These are phyloP conservation scores for Remorina albescens DNA, from an alignment of 2,797 vertebrate genomes.

Conservation along the genomic window DNA sequence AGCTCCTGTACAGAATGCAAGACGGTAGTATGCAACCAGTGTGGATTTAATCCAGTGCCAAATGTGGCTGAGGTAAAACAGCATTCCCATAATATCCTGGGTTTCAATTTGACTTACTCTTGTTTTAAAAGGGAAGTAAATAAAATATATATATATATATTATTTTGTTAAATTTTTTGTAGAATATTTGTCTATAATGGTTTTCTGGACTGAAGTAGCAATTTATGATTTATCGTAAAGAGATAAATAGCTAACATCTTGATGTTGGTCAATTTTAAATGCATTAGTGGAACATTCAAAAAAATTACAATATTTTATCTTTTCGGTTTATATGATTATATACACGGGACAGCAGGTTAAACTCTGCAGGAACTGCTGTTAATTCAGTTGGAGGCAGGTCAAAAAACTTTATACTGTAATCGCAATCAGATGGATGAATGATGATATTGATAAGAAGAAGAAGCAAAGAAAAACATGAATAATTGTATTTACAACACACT, in stretches of 20 bases:
- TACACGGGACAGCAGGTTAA: background rate
- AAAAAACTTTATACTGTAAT: no score
- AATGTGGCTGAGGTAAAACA: slow-evolving; percentile 80
- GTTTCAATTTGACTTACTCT: background rate
- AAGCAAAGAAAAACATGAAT: no score
- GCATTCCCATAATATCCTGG: background rate
- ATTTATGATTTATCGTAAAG: background rate
- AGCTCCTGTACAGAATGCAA: slow-evolving; percentile 94
- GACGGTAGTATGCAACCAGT: slow-evolving; percentile 90
- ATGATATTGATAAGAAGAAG: no score
- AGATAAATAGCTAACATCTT: background rate
- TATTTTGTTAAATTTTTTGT: background rate
- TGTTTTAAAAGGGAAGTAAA: background rate
- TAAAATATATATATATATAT: no score
- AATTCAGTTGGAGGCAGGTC: no score
- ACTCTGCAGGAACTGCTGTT: no score
- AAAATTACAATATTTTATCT: background rate
- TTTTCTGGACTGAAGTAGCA: background rate
- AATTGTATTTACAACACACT: no score
- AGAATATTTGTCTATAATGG: background rate
- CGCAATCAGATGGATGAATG: no score
- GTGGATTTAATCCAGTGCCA: slow-evolving; percentile 95
- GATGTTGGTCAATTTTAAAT: background rate
- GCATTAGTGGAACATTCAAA: background rate
- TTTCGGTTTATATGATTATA: background rate